Conservation (phyloP, 2,888 invertebrate genomes). For the Azorinus chamasolen region DNA sequence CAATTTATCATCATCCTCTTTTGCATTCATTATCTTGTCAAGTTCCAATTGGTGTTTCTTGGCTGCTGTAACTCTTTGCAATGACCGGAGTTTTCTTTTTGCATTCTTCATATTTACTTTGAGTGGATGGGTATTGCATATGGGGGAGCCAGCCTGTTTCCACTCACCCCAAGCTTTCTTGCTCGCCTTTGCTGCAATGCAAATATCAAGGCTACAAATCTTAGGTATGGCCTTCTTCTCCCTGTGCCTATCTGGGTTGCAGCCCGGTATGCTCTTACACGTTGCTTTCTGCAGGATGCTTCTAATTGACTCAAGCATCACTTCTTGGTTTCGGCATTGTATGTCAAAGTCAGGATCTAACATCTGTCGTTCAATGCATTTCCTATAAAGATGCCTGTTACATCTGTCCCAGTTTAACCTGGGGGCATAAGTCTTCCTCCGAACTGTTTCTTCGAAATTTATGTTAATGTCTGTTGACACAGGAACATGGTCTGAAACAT, state of each 20-base stretch:
- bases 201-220: neutral
- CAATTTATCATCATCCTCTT: too few species aligned
- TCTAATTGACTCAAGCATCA: too few species aligned
- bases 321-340: too few species aligned
- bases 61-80: neutral
- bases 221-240: neutral
- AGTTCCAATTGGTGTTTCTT: too few species aligned
- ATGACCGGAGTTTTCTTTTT: neutral
- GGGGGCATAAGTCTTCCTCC: too few species aligned
- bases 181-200: neutral
- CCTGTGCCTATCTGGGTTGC: too few species aligned
- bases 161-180: neutral
- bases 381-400: too few species aligned
- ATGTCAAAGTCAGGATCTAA: too few species aligned
- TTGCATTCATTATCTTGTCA: too few species aligned
- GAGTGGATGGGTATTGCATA: neutral
- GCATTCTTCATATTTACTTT: neutral
- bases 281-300: too few species aligned
- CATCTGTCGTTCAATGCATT: too few species aligned
- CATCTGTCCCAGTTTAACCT: neutral
- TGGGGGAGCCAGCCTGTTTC: neutral
- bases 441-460: too few species aligned
- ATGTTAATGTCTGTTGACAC: neutral
- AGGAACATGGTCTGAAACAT: constrained; percentile 4
- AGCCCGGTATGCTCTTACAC: neutral